Percentiles rank a stretch among this genome's conserved stretches.
Evolutionary conservation across 1,140 invertebrate genomes (phyloP).

Genomic region (Anoplophora glabripennis): DNA sequence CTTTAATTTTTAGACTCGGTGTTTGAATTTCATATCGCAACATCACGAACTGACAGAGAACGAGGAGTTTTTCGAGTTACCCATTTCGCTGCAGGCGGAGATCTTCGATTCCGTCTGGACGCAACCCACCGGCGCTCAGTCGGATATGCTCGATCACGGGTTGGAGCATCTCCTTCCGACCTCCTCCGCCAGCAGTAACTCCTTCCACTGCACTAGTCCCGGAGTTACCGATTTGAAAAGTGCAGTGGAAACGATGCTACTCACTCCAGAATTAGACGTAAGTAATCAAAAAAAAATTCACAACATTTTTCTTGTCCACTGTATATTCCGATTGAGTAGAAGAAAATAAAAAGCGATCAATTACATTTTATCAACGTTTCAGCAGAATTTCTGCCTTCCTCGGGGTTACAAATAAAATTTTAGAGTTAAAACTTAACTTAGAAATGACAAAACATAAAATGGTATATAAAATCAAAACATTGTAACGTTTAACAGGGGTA

Average conservation of each 20-base stretch:
- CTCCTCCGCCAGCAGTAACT: not conserved
- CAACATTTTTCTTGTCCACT: too few relatives aligned
- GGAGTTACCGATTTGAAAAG: not conserved
- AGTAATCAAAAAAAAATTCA: not conserved
- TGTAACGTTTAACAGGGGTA: too few relatives aligned
- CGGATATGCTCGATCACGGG: not conserved
- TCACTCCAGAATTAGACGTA: not conserved
- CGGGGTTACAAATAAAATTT: too few relatives aligned
- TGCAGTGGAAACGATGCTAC: not conserved
- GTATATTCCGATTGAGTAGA: too few relatives aligned
- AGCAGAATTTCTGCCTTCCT: too few relatives aligned
- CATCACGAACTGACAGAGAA: constrained; percentile 59
- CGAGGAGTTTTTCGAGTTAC: constrained; percentile 63
- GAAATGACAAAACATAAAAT: too few relatives aligned
- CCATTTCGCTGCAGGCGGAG: constrained; percentile 60
- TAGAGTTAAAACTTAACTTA: too few relatives aligned
- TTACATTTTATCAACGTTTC: too few relatives aligned
- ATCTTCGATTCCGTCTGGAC: constrained; percentile 53
- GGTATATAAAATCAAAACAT: too few relatives aligned
- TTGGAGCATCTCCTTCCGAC: constrained; percentile 2
- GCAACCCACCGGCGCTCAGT: constrained; percentile 23
- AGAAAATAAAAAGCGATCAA: too few relatives aligned
- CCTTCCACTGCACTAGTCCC: not conserved
- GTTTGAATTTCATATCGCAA: constrained; percentile 55
- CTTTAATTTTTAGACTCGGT: constrained; percentile 38